Evolutionary conservation across 2,797 vertebrate genomes (phyloP), one percentile per base, ranked within the genome.

Genomic region (Channa striata): DNA sequence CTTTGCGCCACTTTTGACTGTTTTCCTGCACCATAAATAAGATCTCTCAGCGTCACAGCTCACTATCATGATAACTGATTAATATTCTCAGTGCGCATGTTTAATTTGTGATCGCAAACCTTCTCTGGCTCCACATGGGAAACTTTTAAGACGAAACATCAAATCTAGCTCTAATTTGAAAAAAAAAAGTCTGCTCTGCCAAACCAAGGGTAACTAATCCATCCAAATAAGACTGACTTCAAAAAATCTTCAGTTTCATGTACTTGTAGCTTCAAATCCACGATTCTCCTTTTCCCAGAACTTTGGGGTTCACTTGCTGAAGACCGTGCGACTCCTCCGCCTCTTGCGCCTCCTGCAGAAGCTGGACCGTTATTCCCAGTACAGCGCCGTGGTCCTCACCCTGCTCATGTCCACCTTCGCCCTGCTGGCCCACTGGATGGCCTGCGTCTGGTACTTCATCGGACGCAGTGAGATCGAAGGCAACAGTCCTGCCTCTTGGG

Each of bases 361-460:
- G 92, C 88, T 99, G 92, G 97, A 99, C 56, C 95, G 97, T 0
- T 98, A 99, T 93, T 98, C 97, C 0, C 97, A 99, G 94, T 98
- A 98, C 94, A 98, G 97, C 1, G 96, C 97, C 0, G 96, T 99
- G 94, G 96, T 99, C 56, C 96, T 99, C 63, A 97, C 96, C 0
- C 90, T 99, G 62, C 96, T 99, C 75, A 99, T 97, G 97, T 98
- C 96, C 12, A 95, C 96, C 36, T 99, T 99, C 4, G 97, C 96
- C 0, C 93, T 99, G 81, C 93, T 99, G 19, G 97, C 95, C 4
- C 97, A 99, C 86, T 99, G 97, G 97, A 96, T 99, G 95, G 97
- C 97, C n/a, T 99, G 97, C 6, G 85, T 97, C 84, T 99, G 97
- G 97, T 99, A 98, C 25, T 95, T 97, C 90, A 97, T 99, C 5